These are phyloP conservation scores for Dasysyrphus albostriatus DNA, from an alignment of 2,888 invertebrate genomes.

Conservation along the genomic window DNA sequence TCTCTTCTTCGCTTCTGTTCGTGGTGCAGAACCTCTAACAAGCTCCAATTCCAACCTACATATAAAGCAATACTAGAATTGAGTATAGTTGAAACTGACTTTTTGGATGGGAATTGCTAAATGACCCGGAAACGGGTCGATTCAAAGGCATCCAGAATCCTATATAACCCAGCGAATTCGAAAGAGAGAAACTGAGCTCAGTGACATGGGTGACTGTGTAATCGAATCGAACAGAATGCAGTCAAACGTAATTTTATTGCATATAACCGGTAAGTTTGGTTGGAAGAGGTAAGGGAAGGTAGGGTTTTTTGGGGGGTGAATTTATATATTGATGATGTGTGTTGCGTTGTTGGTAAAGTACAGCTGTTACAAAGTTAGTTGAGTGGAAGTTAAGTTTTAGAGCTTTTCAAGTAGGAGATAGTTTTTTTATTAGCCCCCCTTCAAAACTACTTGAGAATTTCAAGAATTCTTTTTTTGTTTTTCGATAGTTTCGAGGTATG, in stretches of 20 bases:
- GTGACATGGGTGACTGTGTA: conserved; percentile 75
- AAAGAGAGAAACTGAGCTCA: conserved; percentile 29
- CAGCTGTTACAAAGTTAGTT: conserved; percentile 54
- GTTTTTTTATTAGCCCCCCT: conserved; percentile 62
- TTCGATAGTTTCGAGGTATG: conserved; percentile 7
- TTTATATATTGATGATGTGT: conserved; percentile 28
- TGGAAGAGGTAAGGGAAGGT: background rate
- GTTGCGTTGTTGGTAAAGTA: conserved; percentile 24
- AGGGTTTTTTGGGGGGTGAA: background rate
- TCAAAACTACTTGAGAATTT: conserved; percentile 46
- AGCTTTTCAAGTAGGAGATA: conserved; percentile 55
- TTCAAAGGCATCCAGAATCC: conserved; percentile 58
- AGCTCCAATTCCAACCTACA: conserved; percentile 17
- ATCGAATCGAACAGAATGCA: conserved; percentile 76
- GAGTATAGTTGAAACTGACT: conserved; percentile 20
- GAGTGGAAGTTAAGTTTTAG: conserved; percentile 66
- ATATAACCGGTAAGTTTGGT: conserved; percentile 51
- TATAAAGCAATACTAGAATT: conserved; percentile 9
- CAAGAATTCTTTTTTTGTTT: background rate
- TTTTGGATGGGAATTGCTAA: conserved; percentile 66
- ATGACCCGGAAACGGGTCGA: conserved; percentile 73
- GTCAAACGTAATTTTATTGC: conserved; percentile 76
- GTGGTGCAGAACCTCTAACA: conserved; percentile 68
- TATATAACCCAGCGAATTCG: background rate
- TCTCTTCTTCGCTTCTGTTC: conserved; percentile 39